Evolutionary conservation across 2,888 invertebrate species (phyloP).

Genomic region (Flexamia atlantica): DNA sequence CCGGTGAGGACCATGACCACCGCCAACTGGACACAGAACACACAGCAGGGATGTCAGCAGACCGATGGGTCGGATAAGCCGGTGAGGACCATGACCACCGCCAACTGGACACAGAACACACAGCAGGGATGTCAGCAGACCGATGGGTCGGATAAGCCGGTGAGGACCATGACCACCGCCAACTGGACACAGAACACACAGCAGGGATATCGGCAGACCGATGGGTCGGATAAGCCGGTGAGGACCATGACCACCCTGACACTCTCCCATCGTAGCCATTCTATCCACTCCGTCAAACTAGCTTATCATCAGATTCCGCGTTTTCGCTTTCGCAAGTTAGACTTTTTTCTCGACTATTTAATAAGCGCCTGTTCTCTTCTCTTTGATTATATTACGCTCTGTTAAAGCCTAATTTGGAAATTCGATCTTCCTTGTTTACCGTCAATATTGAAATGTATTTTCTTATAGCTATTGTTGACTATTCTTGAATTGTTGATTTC

Average conservation of each 20-base stretch:
- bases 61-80: slow-evolving; percentile 3
- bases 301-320: neutral
- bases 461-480: too few relatives aligned
- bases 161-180: slow-evolving; percentile 1
- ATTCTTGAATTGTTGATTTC: too few relatives aligned
- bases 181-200: slow-evolving; percentile 14
- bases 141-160: neutral
- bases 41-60: neutral
- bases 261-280: slow-evolving; percentile 7
- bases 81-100: neutral
- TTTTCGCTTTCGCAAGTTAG: slow-evolving; percentile 23
- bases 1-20: neutral
- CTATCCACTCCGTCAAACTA: slow-evolving; percentile 16
- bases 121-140: neutral
- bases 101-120: slow-evolving; percentile 12
- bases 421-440: neutral
- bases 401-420: slow-evolving; percentile 9
- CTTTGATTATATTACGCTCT: slow-evolving; percentile 1
- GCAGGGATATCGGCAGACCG: neutral
- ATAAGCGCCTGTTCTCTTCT: neutral
- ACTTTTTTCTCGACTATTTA: slow-evolving; percentile 21
- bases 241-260: slow-evolving; percentile 11
- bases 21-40: slow-evolving; percentile 19
- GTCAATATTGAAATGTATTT: too few relatives aligned
- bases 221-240: slow-evolving; percentile 3